Evolutionary conservation across 2,888 invertebrate species (phyloP).

Genomic region (Apoderus coryli): DNA sequence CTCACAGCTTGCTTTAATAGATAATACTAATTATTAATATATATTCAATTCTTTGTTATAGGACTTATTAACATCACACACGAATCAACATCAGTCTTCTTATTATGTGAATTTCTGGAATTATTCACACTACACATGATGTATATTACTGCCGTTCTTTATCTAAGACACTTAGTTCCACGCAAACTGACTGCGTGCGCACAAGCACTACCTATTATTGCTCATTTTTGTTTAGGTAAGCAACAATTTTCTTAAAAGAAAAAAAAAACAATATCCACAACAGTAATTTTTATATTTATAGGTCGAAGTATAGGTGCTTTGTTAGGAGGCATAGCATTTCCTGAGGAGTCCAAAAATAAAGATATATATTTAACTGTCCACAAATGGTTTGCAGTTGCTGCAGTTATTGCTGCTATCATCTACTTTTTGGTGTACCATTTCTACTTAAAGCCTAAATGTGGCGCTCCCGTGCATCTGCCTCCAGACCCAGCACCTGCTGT

Average conservation of each 20-base stretch:
- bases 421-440: slow-evolving; percentile 64
- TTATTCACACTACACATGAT: slow-evolving; percentile 62
- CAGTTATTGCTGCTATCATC: slow-evolving; percentile 47
- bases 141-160: slow-evolving; percentile 67
- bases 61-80: slow-evolving; percentile 42
- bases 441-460: slow-evolving; percentile 57
- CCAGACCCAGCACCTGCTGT: slow-evolving; percentile 48
- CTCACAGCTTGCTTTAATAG: no score
- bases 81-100: slow-evolving; percentile 51
- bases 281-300: slow-evolving; percentile 24
- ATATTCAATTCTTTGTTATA: no score
- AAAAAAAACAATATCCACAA: neutral
- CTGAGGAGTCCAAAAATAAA: slow-evolving; percentile 32
- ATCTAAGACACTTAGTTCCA: slow-evolving; percentile 68
- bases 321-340: slow-evolving; percentile 38
- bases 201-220: slow-evolving; percentile 63
- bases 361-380: slow-evolving; percentile 41
- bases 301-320: slow-evolving; percentile 62
- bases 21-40: no score
- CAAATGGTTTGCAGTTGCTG: slow-evolving; percentile 48
- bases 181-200: slow-evolving; percentile 62
- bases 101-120: slow-evolving; percentile 57
- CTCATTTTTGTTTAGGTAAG: slow-evolving; percentile 61
- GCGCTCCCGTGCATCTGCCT: slow-evolving; percentile 44
- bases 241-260: neutral